phyloP scores from a whole-genome alignment of 2,888 invertebrate genomes.

The Torymus tubicola region DNA sequence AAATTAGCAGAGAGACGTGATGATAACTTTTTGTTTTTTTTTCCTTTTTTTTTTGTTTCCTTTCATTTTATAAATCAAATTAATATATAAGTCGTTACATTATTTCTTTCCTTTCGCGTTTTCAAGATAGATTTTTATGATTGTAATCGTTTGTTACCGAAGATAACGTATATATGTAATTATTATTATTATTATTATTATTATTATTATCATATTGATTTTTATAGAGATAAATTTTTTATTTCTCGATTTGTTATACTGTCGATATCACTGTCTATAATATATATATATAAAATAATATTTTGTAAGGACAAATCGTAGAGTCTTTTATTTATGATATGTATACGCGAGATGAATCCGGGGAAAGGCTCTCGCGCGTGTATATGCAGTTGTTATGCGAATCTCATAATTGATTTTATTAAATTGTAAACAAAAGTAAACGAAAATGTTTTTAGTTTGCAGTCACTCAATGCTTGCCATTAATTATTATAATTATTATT shows the following conservation, averaged over 20 bases:
- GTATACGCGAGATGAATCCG: not conserved
- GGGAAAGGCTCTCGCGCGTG: slow-evolving; percentile 5
- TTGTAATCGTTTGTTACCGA: slow-evolving; percentile 43
- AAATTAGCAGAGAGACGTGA: no score
- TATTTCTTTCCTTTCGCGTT: slow-evolving; percentile 1
- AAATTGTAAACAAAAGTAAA: slow-evolving; percentile 13
- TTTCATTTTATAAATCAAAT: slow-evolving; percentile 46
- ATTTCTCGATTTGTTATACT: slow-evolving; percentile 31
- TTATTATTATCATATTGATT: slow-evolving; percentile 13
- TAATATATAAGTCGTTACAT: slow-evolving; percentile 46
- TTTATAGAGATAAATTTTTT: slow-evolving; percentile 26
- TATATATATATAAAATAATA: not conserved
- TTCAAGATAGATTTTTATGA: slow-evolving; percentile 39
- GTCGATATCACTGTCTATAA: slow-evolving; percentile 36
- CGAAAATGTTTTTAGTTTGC: slow-evolving; percentile 25
- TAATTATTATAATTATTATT: slow-evolving; percentile 22
- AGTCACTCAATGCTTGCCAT: slow-evolving; percentile 50
- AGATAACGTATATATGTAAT: slow-evolving; percentile 11
- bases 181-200: slow-evolving; percentile 29
- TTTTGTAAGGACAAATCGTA: slow-evolving; percentile 37
- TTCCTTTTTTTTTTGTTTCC: no score
- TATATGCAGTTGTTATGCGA: slow-evolving; percentile 48
- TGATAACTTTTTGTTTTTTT: no score
- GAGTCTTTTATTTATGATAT: slow-evolving; percentile 54
- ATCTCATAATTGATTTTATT: slow-evolving; percentile 53